Base-by-base conservation (phyloP, 2,888 invertebrate genomes). In the Aphodius sticticus region DNA sequence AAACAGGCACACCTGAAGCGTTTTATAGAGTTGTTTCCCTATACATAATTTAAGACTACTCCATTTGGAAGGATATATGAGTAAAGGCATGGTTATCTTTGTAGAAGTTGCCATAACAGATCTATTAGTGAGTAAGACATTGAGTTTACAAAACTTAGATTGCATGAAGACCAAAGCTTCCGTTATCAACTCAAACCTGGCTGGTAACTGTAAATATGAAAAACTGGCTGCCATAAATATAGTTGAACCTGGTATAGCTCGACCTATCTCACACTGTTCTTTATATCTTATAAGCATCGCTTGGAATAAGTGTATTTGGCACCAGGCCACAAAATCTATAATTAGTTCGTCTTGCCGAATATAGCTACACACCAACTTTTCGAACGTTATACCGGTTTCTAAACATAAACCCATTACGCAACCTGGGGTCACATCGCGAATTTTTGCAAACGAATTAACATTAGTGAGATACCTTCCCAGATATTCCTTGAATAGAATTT, bases 221-320 rank as follows among this genome's bases (percentile, higher is more conserved):
- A 53, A 53, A 53, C 53, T 9, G 9, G 53, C 53, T 53, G 53
- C 53, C 53, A 53, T 53, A 53, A 53, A 53, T 53, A 53, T 53
- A 53, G 53, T 53, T 53, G 53, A 53, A 53, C 53, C 53, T 53
- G 53, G 53, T 53, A 53, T 12, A 53, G 53, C 53, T 53, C 53
- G 53, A 53, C 53, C 53, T 53, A 53, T 53, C 53, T 53, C 53
- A 53, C 53, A 53, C 53, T 53, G 53, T 53, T 53, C 53, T 53
- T 53, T 53, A 53, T 53, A 53, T 53, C 53, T 53, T 53, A 53
- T 53, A 53, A 53, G 3, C 53, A 53, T 53, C 53, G 53, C 53
- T 53, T 53, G 53, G 53, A 53, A 53, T 53, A 53, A 53, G 53
- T 53, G 53, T 53, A 53, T 5, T 53, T 53, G 53, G 53, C 53